Evolutionary conservation across 2,113 vertebrate species (phyloP).

Genomic region (Podiceps cristatus): DNA sequence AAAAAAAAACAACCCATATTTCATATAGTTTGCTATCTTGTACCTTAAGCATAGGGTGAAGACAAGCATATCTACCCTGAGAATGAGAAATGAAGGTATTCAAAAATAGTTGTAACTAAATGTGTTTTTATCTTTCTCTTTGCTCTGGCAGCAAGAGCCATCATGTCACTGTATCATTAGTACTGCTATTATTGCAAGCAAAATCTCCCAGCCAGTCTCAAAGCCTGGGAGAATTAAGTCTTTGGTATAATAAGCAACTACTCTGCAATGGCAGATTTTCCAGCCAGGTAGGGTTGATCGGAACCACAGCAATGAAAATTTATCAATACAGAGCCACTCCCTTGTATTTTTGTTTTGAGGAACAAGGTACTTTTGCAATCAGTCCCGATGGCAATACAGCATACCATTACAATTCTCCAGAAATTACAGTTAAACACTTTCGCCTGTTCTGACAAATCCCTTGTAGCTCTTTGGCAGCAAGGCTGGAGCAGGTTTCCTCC

Average conservation of each 20-base stretch:
- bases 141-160: not conserved
- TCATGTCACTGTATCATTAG: not conserved
- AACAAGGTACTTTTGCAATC: not conserved
- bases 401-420: not conserved
- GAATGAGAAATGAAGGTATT: not conserved
- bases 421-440: not conserved
- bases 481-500: not conserved
- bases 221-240: not conserved
- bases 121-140: not conserved
- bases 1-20: not conserved
- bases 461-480: not conserved
- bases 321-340: not conserved
- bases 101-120: not conserved
- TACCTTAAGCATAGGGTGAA: not conserved
- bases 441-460: not conserved
- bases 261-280: not conserved
- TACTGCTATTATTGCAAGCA: not conserved
- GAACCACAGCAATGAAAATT: not conserved
- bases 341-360: not conserved
- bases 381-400: rapidly evolving
- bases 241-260: not conserved
- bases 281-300: not conserved
- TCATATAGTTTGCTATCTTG: not conserved
- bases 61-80: not conserved
- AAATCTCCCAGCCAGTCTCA: not conserved